These are phyloP conservation scores for Heliconius sara DNA, from an alignment of 2,888 invertebrate species.

Conservation along the genomic window DNA sequence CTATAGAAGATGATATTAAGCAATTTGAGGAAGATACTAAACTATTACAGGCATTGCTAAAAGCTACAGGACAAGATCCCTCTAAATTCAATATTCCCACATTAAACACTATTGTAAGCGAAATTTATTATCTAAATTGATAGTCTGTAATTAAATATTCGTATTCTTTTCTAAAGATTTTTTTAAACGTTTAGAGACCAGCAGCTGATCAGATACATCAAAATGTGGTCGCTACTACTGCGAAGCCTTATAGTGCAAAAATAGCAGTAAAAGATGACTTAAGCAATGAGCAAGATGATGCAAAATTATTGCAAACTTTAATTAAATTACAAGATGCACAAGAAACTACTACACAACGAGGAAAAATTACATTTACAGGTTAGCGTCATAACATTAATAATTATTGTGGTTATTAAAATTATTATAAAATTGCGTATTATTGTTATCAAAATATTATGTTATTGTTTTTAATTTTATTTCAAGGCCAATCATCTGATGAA, in stretches of 20 bases:
- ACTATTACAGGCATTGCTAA: constrained; percentile 74
- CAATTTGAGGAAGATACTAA: constrained; percentile 80
- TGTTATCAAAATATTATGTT: neutral
- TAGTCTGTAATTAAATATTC: neutral
- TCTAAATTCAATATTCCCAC: constrained; percentile 77
- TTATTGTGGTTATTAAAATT: constrained; percentile 36
- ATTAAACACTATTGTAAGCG: constrained; percentile 64
- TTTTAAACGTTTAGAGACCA: constrained; percentile 60
- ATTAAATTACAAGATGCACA: constrained; percentile 77
- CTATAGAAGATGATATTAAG: constrained; percentile 77
- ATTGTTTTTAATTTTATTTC: constrained; percentile 39
- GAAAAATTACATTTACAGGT: constrained; percentile 77
- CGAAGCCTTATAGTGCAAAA: constrained; percentile 71
- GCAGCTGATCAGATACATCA: constrained; percentile 51
- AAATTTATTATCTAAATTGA: neutral
- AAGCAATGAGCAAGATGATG: constrained; percentile 73
- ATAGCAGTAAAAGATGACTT: constrained; percentile 72
- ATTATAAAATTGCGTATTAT: neutral
- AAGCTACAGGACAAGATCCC: constrained; percentile 79
- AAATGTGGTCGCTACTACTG: constrained; percentile 57
- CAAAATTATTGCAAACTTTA: constrained; percentile 77
- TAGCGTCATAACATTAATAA: neutral
- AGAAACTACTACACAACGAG: constrained; percentile 72
- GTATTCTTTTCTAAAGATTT: constrained; percentile 50
- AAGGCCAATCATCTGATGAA: constrained; percentile 78